These are phyloP conservation scores for Unio delphinus DNA, from an alignment of 2,888 invertebrate species.

Conservation along the genomic window DNA sequence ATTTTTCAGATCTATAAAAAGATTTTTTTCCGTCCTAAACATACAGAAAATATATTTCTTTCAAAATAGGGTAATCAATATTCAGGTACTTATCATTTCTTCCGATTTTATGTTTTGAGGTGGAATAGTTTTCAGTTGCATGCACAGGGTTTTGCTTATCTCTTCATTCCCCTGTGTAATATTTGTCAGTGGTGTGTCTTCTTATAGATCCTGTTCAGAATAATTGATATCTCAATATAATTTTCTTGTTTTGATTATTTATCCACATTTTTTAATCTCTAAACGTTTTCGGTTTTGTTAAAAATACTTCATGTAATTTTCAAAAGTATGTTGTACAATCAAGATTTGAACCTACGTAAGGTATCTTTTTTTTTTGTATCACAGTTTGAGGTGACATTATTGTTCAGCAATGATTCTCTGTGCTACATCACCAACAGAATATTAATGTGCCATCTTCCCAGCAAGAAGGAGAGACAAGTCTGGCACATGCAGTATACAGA, in stretches of 20 bases:
- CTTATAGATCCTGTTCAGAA: background rate
- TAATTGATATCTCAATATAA: too few relatives aligned
- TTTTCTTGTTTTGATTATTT: too few relatives aligned
- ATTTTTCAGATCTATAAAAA: too few relatives aligned
- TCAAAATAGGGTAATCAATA: too few relatives aligned
- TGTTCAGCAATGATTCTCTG: constrained; percentile 69
- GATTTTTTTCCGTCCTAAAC: too few relatives aligned
- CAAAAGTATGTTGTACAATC: background rate
- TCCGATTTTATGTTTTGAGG: too few relatives aligned
- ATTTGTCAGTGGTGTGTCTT: background rate
- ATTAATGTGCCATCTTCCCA: constrained; percentile 64
- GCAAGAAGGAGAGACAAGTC: constrained; percentile 72
- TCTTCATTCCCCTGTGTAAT: too few relatives aligned
- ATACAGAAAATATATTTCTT: too few relatives aligned
- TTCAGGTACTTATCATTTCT: too few relatives aligned
- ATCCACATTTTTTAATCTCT: background rate
- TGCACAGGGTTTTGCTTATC: too few relatives aligned
- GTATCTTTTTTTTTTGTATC: constrained; percentile 22
- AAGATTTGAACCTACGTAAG: background rate
- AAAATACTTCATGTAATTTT: background rate
- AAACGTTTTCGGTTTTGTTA: background rate
- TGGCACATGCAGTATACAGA: constrained; percentile 89
- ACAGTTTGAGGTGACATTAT: constrained; percentile 81
- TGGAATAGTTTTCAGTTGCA: background rate
- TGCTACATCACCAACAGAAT: constrained; percentile 71